phyloP scores from a whole-genome alignment of 2,888 invertebrate genomes.

The Sympetrum striolatum region DNA sequence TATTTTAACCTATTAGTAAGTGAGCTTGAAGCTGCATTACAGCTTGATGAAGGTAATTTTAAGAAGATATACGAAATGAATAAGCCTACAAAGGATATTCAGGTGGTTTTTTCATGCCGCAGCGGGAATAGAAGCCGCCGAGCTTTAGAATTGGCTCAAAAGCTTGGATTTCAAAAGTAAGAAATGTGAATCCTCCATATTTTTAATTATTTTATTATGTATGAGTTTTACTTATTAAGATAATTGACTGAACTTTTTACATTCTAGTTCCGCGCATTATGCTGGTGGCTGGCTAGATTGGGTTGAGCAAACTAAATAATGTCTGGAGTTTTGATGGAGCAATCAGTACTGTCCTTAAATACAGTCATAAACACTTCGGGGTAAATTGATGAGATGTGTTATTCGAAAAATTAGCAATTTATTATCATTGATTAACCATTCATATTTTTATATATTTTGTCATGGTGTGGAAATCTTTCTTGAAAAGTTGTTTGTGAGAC shows the following conservation, averaged over 20 bases:
- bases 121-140: conserved; percentile 70
- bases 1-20: conserved; percentile 61
- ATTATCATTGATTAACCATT: too few species aligned
- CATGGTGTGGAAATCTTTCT: too few species aligned
- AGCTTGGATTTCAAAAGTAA: conserved; percentile 70
- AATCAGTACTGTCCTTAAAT: too few species aligned
- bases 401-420: too few species aligned
- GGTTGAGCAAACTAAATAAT: conserved; percentile 57
- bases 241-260: conserved; percentile 44
- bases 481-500: too few species aligned
- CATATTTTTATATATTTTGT: too few species aligned
- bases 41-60: conserved; percentile 65
- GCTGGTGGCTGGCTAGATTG: conserved; percentile 68
- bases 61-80: conserved; percentile 63
- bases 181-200: conserved; percentile 48
- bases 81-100: conserved; percentile 67
- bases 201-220: too few species aligned
- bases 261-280: conserved; percentile 66
- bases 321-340: too few species aligned
- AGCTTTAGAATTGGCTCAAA: conserved; percentile 67
- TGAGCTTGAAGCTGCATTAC: conserved; percentile 60
- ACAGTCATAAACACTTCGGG: too few species aligned
- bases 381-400: too few species aligned
- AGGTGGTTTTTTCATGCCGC: conserved; percentile 74
- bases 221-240: conserved; percentile 47